Percentiles rank a stretch among this genome's conserved stretches.
These are phyloP conservation scores for Cecidostiba fungosa DNA, from an alignment of 2,888 invertebrate genomes.

Conservation along the genomic window DNA sequence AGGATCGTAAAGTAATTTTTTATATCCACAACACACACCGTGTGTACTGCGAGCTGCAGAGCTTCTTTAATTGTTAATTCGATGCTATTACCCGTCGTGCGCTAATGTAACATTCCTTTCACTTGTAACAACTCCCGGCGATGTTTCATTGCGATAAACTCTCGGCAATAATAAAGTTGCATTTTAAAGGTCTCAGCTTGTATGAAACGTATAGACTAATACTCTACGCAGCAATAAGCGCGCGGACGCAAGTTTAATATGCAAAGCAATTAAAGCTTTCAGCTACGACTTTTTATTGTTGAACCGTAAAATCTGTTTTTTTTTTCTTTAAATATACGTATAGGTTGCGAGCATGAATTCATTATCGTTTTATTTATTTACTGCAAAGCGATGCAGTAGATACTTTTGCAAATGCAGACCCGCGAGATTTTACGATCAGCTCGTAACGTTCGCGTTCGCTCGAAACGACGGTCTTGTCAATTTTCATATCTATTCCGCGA, in stretches of 20 bases:
- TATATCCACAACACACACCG: background rate
- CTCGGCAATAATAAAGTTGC: slow-evolving; percentile 55
- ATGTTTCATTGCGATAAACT: slow-evolving; percentile 59
- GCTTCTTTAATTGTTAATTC: slow-evolving; percentile 58
- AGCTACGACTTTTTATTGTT: slow-evolving; percentile 48
- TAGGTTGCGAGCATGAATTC: background rate
- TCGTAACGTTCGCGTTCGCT: no score
- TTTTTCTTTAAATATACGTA: slow-evolving; percentile 12
- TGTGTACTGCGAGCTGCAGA: background rate
- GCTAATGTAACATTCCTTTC: slow-evolving; percentile 60
- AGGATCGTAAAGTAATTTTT: slow-evolving; percentile 49
- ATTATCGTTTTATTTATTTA: slow-evolving; percentile 59
- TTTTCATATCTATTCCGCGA: no score
- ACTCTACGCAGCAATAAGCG: background rate
- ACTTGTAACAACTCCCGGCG: slow-evolving; percentile 57
- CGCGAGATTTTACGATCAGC: slow-evolving; percentile 15
- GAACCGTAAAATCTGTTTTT: slow-evolving; percentile 35
- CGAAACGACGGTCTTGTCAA: no score
- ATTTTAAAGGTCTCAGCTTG: slow-evolving; percentile 51
- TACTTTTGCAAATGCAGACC: slow-evolving; percentile 12
- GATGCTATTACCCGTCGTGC: slow-evolving; percentile 48
- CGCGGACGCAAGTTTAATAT: slow-evolving; percentile 50
- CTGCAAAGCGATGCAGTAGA: slow-evolving; percentile 23
- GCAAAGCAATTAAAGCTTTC: slow-evolving; percentile 54
- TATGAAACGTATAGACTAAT: slow-evolving; percentile 28